Evolutionary conservation across 2,888 invertebrate genomes (phyloP).

Genomic region (Brachyopa scutellaris): DNA sequence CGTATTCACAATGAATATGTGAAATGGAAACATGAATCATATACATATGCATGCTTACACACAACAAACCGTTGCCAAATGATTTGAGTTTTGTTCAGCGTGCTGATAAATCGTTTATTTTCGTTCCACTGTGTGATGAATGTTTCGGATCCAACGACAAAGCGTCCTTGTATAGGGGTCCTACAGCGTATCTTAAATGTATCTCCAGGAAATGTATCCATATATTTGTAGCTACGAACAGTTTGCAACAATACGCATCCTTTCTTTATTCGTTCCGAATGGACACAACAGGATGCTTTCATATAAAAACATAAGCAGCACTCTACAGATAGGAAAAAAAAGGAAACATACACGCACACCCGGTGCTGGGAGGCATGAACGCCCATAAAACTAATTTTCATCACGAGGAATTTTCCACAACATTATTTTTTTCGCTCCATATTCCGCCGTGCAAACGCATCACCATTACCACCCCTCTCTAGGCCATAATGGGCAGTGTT

Average conservation of each 20-base stretch:
- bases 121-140: slow-evolving; percentile 55
- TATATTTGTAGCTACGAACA: background rate
- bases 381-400: slow-evolving; percentile 67
- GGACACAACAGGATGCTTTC: slow-evolving; percentile 14
- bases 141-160: slow-evolving; percentile 31
- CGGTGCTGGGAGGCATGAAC: background rate
- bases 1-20: slow-evolving; percentile 11
- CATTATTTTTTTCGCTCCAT: slow-evolving; percentile 64
- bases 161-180: background rate
- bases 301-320: slow-evolving; percentile 3
- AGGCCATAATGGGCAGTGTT: slow-evolving; percentile 32
- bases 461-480: slow-evolving; percentile 25
- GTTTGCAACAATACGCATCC: slow-evolving; percentile 23
- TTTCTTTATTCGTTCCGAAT: background rate
- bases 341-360: background rate
- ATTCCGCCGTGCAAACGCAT: slow-evolving; percentile 56
- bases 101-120: slow-evolving; percentile 50
- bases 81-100: slow-evolving; percentile 40
- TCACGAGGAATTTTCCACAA: slow-evolving; percentile 69
- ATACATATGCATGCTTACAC: slow-evolving; percentile 5
- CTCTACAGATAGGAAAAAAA: background rate
- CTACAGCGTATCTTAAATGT: background rate
- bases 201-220: slow-evolving; percentile 2
- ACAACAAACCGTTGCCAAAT: slow-evolving; percentile 30
- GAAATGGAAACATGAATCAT: slow-evolving; percentile 34